Evolutionary conservation across 1,140 invertebrate species (phyloP).

Genomic region (Anoplophora glabripennis): DNA sequence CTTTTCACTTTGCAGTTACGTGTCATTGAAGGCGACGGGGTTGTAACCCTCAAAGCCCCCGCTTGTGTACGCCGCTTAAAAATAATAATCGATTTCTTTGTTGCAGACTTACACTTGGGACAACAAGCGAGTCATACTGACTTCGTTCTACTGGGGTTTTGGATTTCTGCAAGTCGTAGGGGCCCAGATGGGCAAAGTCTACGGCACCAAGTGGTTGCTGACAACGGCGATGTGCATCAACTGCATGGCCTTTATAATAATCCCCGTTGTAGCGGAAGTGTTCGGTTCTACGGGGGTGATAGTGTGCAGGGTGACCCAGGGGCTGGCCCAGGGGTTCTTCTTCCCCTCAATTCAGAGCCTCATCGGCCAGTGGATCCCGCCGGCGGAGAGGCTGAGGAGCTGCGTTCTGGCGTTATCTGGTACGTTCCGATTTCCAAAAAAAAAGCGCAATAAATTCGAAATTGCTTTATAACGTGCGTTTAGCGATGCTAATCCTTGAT

Average conservation of each 20-base stretch:
- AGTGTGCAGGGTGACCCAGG: constrained; percentile 33
- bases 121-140: constrained; percentile 55
- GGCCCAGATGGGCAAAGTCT: constrained; percentile 63
- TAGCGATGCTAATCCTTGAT: too few species aligned
- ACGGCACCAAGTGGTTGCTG: constrained; percentile 63
- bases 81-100: not conserved
- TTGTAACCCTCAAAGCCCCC: too few species aligned
- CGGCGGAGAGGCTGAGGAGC: constrained; percentile 26
- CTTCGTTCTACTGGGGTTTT: constrained; percentile 68
- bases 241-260: constrained; percentile 54
- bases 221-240: constrained; percentile 55
- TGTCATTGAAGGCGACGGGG: too few species aligned
- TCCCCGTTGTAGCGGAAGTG: constrained; percentile 28
- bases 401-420: constrained; percentile 31
- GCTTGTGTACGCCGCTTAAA: too few species aligned
- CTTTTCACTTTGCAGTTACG: too few species aligned
- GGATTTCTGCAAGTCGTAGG: constrained; percentile 60
- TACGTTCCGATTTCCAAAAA: constrained; percentile 3
- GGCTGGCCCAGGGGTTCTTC: constrained; percentile 36
- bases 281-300: constrained; percentile 33
- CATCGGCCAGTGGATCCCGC: constrained; percentile 36
- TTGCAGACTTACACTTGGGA: constrained; percentile 49
- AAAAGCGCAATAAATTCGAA: too few species aligned
- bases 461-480: too few species aligned
- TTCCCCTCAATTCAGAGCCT: constrained; percentile 35